These are phyloP conservation scores for Macroramphosus scolopax DNA, from an alignment of 2,797 vertebrate genomes.

Conservation along the genomic window DNA sequence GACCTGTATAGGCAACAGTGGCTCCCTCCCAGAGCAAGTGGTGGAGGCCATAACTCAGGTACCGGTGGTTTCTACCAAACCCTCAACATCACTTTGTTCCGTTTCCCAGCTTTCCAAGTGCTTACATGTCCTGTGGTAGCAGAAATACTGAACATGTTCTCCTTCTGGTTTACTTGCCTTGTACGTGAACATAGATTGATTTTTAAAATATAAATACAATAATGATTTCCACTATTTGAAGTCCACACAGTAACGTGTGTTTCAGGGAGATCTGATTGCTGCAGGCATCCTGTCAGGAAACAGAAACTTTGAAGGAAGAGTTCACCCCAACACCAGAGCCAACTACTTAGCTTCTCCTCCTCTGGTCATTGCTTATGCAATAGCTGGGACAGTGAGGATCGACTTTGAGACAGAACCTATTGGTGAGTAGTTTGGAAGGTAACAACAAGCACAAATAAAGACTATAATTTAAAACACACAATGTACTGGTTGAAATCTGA, in stretches of 20 bases:
- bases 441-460: too few species aligned
- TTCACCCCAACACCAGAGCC: conserved; percentile 94
- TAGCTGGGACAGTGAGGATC: conserved; percentile 90
- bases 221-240: background rate
- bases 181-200: background rate
- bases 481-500: too few species aligned
- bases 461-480: too few species aligned
- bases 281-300: conserved; percentile 94
- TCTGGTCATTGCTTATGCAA: conserved; percentile 93
- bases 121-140: background rate
- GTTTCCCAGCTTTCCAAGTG: background rate
- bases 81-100: background rate
- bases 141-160: background rate
- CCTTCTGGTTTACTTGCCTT: background rate
- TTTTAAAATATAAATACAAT: background rate
- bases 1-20: conserved; percentile 99
- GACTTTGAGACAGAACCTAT: conserved; percentile 92
- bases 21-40: conserved; percentile 90
- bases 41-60: conserved; percentile 94
- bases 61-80: conserved; percentile 18
- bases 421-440: conserved; percentile 75
- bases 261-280: conserved; percentile 90
- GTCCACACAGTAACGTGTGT: background rate
- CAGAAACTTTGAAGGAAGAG: conserved; percentile 95
- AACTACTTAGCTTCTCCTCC: conserved; percentile 95